Conservation (phyloP, 2,113 vertebrate species). For the Oryzias celebensis region DNA sequence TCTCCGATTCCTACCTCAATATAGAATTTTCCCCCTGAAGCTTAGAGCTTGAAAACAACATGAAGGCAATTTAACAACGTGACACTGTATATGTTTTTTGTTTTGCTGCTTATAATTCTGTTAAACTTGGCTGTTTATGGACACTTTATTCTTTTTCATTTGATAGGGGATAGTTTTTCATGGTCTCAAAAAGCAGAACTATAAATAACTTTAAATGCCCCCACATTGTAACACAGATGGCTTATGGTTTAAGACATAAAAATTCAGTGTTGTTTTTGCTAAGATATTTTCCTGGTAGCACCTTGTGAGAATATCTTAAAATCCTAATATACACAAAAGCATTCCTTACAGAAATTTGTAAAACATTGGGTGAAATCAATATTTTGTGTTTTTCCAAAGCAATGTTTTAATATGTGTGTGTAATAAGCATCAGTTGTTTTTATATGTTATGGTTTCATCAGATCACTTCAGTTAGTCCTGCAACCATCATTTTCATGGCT, state of each 20-base stretch:
- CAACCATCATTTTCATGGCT: constrained; percentile 64
- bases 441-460: constrained; percentile 48
- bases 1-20: constrained; percentile 73
- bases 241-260: too few species aligned
- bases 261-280: background rate
- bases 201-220: constrained; percentile 1
- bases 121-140: constrained; percentile 2
- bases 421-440: constrained; percentile 43
- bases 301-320: background rate
- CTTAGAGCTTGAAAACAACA: constrained; percentile 60
- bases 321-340: background rate
- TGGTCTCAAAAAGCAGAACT: constrained; percentile 22
- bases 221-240: too few species aligned
- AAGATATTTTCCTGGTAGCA: background rate
- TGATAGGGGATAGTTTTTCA: constrained; percentile 23
- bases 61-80: constrained; percentile 47
- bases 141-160: constrained; percentile 15
- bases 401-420: constrained; percentile 29
- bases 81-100: constrained; percentile 7
- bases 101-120: constrained; percentile 17
- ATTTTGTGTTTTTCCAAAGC: background rate
- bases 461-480: constrained; percentile 42
- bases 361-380: constrained; percentile 7
- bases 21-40: constrained; percentile 71
- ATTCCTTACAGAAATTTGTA: constrained; percentile 3